Conservation (phyloP, 2,113 vertebrate species). For the Dinomys branickii region DNA sequence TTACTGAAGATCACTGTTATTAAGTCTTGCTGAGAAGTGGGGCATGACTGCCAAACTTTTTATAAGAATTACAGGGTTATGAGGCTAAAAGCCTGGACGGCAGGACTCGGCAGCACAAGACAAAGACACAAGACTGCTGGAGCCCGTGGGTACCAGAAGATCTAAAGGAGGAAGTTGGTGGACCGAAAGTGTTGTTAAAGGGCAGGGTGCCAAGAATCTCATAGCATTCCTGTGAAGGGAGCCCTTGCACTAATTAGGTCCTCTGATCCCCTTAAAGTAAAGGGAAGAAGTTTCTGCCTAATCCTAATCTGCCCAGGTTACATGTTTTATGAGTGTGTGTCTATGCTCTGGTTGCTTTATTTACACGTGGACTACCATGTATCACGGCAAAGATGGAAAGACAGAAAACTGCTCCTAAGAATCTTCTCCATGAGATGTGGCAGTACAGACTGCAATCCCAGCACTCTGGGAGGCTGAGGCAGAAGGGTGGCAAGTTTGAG, state of each 20-base stretch:
- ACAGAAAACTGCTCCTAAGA: not conserved
- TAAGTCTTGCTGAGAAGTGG: conserved; percentile 69
- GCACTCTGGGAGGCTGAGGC: not conserved
- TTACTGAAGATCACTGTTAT: conserved; percentile 63
- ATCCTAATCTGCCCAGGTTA: not conserved
- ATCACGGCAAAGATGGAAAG: not conserved
- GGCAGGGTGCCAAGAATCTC: not conserved
- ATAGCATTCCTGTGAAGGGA: conserved; percentile 22
- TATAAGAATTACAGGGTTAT: conserved; percentile 50
- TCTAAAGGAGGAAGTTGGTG: not conserved
- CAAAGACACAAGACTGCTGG: not conserved
- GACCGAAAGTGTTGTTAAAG: not conserved
- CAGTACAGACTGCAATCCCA: not conserved
- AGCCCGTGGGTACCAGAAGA: not conserved
- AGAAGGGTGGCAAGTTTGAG: not conserved
- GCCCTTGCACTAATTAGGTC: not conserved
- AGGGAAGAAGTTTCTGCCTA: not conserved
- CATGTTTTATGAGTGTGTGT: not conserved
- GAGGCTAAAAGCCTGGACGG: not conserved
- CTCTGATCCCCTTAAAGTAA: not conserved
- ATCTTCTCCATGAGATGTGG: not conserved
- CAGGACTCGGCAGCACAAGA: not conserved
- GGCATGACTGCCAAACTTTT: conserved; percentile 51
- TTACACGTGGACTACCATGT: not conserved
- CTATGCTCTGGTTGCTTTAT: not conserved